Evolutionary conservation across 2,113 vertebrate species (phyloP), one percentile per base, ranked within the genome.

Genomic region (Poecile atricapillus): DNA sequence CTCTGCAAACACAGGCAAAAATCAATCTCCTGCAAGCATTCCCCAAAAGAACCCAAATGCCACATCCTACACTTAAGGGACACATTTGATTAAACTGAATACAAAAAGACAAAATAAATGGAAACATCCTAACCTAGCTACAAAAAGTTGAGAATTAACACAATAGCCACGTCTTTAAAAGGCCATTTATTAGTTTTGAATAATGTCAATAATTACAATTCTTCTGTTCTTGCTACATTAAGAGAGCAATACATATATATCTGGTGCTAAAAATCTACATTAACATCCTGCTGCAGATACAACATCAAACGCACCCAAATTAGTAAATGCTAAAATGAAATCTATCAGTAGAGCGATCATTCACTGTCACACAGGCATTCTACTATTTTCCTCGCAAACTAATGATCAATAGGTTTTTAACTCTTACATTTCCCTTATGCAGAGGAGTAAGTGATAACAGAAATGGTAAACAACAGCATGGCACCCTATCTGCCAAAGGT

Each of bases 1-100:
- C 56, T 94, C 49, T 78, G 59, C 87, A 95, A 90, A 95, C 73
- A 94, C 44, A 74, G 73, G 55, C 67, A 87, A 91, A 95, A 95
- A 95, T 92, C 67, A 77, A 83, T 93, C 73, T 93, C 55, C 43
- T 71, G 46, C 52, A 87, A 95, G 44, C 52, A 70, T 67, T 47
- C 10, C 25, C 50, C 79, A 37, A 75, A 96, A 93, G 43, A 88
- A 90, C 88, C 79, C 63, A 94, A 95, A 87, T 92, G 58, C 49
- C 71, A 88, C 23, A 70, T 93, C 30, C 30, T 92, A 73, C 43
- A 52, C 22, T 75, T 71, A 93, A 46, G 62, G 68, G 75, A 93
- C 43, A 75, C 33, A 63, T 41, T 81, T 84, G 53, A 91, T 86
- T 82, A 80, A 95, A 90, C 20, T 44, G 56, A 86, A 67, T 58